A percentile compares a stretch with the other conserved stretches of the same genome.
Conservation (phyloP, 1,140 invertebrate species). For the Cydia strobilella region DNA sequence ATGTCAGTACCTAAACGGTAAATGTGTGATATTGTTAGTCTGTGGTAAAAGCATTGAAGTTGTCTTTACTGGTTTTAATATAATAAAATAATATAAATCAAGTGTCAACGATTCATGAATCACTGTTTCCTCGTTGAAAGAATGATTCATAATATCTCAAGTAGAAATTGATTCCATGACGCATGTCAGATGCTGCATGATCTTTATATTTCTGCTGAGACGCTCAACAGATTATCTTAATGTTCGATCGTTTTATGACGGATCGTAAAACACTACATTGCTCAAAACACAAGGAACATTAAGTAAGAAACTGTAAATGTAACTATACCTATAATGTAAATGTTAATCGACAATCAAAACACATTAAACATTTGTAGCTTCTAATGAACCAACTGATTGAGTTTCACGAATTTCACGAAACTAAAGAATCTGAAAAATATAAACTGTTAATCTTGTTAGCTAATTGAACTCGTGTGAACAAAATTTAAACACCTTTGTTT, state of each 20-base stretch:
- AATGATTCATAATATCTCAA: slow-evolving; percentile 1
- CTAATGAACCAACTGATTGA: too few species aligned
- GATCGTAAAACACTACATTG: slow-evolving; percentile 1
- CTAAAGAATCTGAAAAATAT: too few species aligned
- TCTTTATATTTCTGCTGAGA: slow-evolving; percentile 20
- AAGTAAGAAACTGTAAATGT: not conserved
- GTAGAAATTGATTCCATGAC: not conserved
- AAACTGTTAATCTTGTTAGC: too few species aligned
- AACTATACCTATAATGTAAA: not conserved
- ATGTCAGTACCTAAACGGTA: not conserved
- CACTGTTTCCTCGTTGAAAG: not conserved
- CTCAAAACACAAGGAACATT: not conserved
- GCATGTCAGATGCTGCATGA: not conserved
- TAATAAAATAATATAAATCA: not conserved
- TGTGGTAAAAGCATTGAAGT: not conserved
- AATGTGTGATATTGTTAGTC: not conserved
- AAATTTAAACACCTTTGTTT: too few species aligned
- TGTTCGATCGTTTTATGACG: not conserved
- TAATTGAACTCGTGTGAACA: too few species aligned
- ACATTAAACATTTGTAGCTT: too few species aligned
- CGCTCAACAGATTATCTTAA: slow-evolving; percentile 3
- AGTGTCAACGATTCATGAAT: not conserved
- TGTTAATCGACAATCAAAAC: too few species aligned
- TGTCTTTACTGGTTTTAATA: not conserved
- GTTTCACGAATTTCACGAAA: too few species aligned